Conservation (phyloP, 2,113 vertebrate species). For the Theropithecus gelada region DNA sequence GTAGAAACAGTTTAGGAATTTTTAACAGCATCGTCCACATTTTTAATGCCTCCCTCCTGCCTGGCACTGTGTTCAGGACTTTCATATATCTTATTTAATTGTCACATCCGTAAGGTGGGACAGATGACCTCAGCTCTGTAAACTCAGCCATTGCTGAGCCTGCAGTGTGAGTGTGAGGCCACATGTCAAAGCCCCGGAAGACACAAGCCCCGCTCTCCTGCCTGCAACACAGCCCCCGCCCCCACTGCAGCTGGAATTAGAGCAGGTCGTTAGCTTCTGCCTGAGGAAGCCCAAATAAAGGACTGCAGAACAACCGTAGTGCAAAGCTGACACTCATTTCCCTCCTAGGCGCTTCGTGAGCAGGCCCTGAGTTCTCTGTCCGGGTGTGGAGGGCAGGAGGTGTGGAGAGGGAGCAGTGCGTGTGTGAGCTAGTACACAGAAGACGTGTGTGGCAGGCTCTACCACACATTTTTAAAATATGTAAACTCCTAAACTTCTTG, state of each 20-base stretch:
- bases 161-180: too few relatives aligned
- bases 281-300: neutral
- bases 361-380: neutral
- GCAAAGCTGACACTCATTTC: neutral
- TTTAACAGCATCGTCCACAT: neutral
- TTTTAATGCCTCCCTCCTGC: neutral
- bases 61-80: too few relatives aligned
- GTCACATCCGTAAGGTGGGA: neutral
- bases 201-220: neutral
- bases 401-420: fast-evolving
- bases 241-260: too few relatives aligned
- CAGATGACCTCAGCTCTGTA: neutral
- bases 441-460: fast-evolving
- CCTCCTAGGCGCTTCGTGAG: fast-evolving
- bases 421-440: neutral
- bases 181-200: neutral
- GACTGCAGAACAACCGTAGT: fast-evolving
- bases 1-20: neutral
- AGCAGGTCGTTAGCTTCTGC: neutral
- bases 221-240: too few relatives aligned
- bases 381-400: fast-evolving
- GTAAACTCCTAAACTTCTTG: neutral
- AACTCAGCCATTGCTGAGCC: neutral
- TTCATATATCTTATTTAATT: too few relatives aligned
- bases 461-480: neutral